Evolutionary conservation across 2,888 invertebrate genomes (phyloP).

Genomic region (Caenorhabditis sp.): DNA sequence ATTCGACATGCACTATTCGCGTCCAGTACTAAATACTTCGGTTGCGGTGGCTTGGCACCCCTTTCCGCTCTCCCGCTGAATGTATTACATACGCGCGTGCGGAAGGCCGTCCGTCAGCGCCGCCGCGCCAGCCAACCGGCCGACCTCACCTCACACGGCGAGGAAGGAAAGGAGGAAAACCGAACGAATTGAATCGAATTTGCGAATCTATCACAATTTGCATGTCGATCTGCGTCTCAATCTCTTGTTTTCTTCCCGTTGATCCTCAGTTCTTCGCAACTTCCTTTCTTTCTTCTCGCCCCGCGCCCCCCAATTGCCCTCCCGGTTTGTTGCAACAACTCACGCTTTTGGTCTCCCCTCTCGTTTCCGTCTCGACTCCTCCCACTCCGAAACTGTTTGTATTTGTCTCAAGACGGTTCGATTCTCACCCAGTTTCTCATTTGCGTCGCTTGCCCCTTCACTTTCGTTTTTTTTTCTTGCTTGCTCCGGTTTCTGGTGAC

Average conservation of each 20-base stretch:
- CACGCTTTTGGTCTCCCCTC: constrained; percentile 16
- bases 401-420: constrained; percentile 53
- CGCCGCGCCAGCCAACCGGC: neutral
- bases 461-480: neutral
- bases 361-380: neutral
- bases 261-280: constrained; percentile 25
- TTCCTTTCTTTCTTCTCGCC: no score
- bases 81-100: neutral
- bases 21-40: constrained; percentile 21
- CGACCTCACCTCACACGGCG: constrained; percentile 7
- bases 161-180: neutral
- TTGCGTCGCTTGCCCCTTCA: constrained; percentile 5
- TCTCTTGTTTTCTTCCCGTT: constrained; percentile 8
- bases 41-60: constrained; percentile 7
- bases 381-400: constrained; percentile 42
- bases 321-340: constrained; percentile 43
- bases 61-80: neutral
- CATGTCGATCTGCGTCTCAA: neutral
- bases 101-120: neutral
- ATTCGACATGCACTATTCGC: constrained; percentile 53
- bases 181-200: neutral
- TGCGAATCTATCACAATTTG: constrained; percentile 19
- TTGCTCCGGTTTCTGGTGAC: neutral
- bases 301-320: neutral
- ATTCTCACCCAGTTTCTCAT: constrained; percentile 11